These are phyloP conservation scores for Phoenicopterus ruber DNA, from an alignment of 2,113 vertebrate species.

Conservation along the genomic window DNA sequence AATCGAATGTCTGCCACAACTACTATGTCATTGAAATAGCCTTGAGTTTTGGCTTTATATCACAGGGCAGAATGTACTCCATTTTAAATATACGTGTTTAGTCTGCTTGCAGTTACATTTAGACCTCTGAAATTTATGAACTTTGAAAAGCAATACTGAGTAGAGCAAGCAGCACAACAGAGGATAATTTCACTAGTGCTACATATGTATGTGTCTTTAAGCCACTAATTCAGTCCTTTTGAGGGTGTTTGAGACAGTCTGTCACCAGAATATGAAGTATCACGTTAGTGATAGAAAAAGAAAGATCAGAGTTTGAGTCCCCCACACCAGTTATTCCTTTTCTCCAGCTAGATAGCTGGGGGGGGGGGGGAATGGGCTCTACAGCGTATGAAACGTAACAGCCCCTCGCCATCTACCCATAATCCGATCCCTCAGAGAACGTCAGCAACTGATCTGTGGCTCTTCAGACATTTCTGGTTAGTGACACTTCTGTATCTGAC, in stretches of 20 bases:
- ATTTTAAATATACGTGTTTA: not conserved
- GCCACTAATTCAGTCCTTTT: not conserved
- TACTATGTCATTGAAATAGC: not conserved
- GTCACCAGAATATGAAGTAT: not conserved
- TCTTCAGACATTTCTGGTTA: not conserved
- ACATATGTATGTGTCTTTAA: not conserved
- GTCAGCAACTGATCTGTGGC: not conserved
- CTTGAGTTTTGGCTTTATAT: not conserved
- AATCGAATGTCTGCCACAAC: not conserved
- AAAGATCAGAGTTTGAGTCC: not conserved
- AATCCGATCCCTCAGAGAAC: not conserved
- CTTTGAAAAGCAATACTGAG: not conserved
- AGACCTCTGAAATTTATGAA: conserved; percentile 9
- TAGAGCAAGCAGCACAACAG: not conserved
- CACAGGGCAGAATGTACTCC: not conserved
- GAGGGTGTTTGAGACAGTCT: not conserved
- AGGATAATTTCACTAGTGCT: not conserved
- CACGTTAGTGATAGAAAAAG: not conserved
- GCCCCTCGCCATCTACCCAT: not conserved
- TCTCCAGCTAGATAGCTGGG: not conserved
- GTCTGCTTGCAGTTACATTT: not conserved
- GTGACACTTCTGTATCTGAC: not conserved
- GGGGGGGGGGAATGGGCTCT: not conserved
- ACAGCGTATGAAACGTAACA: not conserved
- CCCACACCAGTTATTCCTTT: not conserved